Base-by-base conservation (phyloP, 2,888 invertebrate species). In the Macrosiphum euphorbiae region DNA sequence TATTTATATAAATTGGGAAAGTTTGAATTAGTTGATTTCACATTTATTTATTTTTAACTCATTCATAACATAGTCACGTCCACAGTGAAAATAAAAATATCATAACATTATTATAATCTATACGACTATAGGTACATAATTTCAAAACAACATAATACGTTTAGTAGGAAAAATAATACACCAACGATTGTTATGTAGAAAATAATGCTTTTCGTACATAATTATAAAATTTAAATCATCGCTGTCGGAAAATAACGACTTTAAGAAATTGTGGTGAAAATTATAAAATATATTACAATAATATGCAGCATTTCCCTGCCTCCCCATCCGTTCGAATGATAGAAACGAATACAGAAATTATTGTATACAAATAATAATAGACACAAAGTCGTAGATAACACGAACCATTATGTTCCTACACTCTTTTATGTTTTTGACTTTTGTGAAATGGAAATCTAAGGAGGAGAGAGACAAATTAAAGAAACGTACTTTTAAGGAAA, bases 401-500 rank as follows among this genome's bases (percentile, higher is more conserved):
- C 20, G 35, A 35, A n/a, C 50, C 20, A 88, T 88, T 88, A 52
- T 88, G 20, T 88, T 24, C 35, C 11, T 88, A 50, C 3, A 44
- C 28, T 87, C 86, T 87, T 87, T 88, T 52, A 52, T n/a, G 87
- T 20, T 52, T 87, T 52, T 52, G 52, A 52, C 7, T 88, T 52
- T 52, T 52, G 87, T 88, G 52, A 52, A 88, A 52, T 7, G 4
- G 61, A 89, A 89, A 61, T 5, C 35, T 61, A 28, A 88, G 61
- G 41, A 55, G 55, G 41, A 55, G 26, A 52, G 89, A 61, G 44
- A 16, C 24, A 58, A 89, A 28, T 89, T 28, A 89, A 61, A 89
- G 61, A 89, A 89, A 89, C 28, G n/a, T 61, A n/a, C 20, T 88
- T n/a, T 89, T 61, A 28, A 89, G 58, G 26, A 89, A 58, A 58